A percentile compares a stretch with the other conserved stretches of the same genome.
Evolutionary conservation across 2,113 vertebrate species (phyloP).

Genomic region (Chunga burmeisteri): DNA sequence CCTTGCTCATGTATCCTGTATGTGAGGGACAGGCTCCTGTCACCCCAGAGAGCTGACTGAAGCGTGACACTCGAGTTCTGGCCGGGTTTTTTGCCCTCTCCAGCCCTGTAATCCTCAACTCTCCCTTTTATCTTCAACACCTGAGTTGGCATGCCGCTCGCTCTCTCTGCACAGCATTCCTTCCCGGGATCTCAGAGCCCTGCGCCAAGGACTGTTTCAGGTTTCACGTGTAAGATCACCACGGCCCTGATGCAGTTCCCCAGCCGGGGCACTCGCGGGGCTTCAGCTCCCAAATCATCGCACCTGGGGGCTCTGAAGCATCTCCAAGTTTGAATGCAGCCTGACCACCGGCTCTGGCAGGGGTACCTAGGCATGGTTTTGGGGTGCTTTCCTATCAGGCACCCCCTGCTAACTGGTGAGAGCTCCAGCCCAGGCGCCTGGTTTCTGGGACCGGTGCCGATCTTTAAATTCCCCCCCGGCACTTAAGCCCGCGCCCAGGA

Average conservation of each 20-base stretch:
- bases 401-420: fast-evolving
- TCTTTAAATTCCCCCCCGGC: neutral
- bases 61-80: neutral
- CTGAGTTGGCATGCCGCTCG: fast-evolving
- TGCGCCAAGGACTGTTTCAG: neutral
- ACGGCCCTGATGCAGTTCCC: neutral
- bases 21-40: fast-evolving
- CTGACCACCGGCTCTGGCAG: neutral
- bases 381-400: neutral
- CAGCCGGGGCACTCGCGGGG: fast-evolving
- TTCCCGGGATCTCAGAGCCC: neutral
- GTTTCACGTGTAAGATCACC: neutral
- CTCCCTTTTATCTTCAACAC: neutral
- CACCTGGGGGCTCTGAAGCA: fast-evolving
- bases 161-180: neutral
- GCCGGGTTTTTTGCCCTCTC: neutral
- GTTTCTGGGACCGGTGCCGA: neutral
- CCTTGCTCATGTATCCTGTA: neutral
- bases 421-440: fast-evolving
- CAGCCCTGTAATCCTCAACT: neutral
- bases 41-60: neutral
- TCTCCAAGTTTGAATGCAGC: fast-evolving
- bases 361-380: fast-evolving
- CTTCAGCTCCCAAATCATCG: neutral
- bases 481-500: fast-evolving